phyloP scores from a whole-genome alignment of 2,797 vertebrate species.

The Takifugu ocellatus region DNA sequence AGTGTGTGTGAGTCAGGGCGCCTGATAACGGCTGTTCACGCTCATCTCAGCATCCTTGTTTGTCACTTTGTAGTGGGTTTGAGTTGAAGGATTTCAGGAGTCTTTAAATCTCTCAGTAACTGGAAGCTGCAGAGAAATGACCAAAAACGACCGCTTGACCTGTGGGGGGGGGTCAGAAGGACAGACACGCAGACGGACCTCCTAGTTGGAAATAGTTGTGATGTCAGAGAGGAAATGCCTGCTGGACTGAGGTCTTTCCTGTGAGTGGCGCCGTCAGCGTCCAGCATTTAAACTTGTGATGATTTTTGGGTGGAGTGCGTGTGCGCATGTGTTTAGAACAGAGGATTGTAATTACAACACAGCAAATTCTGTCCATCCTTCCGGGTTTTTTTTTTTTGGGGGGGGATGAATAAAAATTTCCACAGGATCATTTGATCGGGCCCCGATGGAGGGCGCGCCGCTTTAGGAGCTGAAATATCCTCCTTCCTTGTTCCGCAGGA shows the following conservation, averaged over 20 bases:
- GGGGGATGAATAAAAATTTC: conserved; percentile 52
- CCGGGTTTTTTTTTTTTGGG: conserved; percentile 18
- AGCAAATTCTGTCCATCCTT: conserved; percentile 32
- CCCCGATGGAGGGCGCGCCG: neutral
- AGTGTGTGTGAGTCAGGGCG: no score
- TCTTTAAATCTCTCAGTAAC: neutral
- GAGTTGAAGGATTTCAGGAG: conserved; percentile 26
- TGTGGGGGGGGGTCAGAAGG: conserved; percentile 15
- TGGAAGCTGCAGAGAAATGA: neutral
- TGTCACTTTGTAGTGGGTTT: conserved; percentile 36
- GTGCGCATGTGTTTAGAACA: conserved; percentile 5
- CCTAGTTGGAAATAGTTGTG: conserved; percentile 62
- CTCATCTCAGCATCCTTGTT: conserved; percentile 11
- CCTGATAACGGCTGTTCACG: neutral
- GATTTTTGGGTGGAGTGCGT: conserved; percentile 62
- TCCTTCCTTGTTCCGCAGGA: conserved; percentile 73
- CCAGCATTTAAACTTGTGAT: conserved; percentile 53
- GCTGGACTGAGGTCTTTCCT: conserved; percentile 70
- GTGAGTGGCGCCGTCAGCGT: conserved; percentile 36
- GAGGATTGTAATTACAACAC: conserved; percentile 24
- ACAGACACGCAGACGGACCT: conserved; percentile 30
- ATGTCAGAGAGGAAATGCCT: conserved; percentile 76
- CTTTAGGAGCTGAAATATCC: neutral
- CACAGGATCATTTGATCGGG: conserved; percentile 43
- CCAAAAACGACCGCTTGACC: conserved; percentile 2